Percentiles rank a stretch among this genome's conserved stretches.
Conservation (phyloP, 2,888 invertebrate genomes). For the Ochropleura leucogaster region DNA sequence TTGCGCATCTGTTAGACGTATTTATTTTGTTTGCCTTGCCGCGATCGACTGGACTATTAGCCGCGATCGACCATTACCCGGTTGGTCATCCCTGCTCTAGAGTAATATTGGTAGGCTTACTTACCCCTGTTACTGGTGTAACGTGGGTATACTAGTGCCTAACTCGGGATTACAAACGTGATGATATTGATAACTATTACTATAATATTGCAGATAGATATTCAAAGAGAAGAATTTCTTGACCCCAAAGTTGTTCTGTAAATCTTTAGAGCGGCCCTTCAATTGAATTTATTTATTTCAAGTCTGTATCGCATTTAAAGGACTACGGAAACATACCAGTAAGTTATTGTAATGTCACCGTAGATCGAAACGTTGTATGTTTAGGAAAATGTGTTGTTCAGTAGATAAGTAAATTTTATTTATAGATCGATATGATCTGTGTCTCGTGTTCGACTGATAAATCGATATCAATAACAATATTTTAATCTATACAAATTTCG, state of each 20-base stretch:
- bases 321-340: conserved; percentile 83
- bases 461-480: conserved; percentile 57
- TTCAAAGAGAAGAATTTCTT: not conserved
- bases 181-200: not conserved
- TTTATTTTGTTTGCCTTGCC: too few relatives aligned
- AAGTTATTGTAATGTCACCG: conserved; percentile 72
- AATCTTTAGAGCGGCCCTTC: conserved; percentile 27
- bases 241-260: conserved; percentile 27
- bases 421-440: conserved; percentile 50
- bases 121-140: too few relatives aligned
- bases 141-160: too few relatives aligned
- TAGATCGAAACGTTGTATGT: conserved; percentile 39
- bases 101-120: too few relatives aligned
- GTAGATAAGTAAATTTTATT: conserved; percentile 48
- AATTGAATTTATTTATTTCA: conserved; percentile 76
- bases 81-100: too few relatives aligned
- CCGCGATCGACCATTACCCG: too few relatives aligned
- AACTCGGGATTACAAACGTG: too few relatives aligned
- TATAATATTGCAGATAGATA: conserved; percentile 36
- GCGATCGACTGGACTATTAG: too few relatives aligned
- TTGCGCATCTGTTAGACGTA: too few relatives aligned
- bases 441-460: conserved; percentile 46
- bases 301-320: conserved; percentile 86
- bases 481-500: conserved; percentile 14
- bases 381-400: conserved; percentile 46